phyloP scores from a whole-genome alignment of 2,888 invertebrate species.

The Drosophila melanosoma region DNA sequence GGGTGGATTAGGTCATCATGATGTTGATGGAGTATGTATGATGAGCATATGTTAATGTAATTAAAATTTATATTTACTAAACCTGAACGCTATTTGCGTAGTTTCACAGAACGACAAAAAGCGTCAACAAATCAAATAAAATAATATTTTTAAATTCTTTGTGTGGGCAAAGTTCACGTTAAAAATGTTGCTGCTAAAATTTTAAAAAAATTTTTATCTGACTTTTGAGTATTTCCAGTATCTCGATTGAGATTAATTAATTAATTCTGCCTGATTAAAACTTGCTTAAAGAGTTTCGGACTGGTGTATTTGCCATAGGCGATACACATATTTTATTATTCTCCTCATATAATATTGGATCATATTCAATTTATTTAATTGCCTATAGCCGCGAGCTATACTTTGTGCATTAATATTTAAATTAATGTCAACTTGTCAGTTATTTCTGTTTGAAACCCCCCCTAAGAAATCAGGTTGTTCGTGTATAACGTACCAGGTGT shows the following conservation, averaged over 20 bases:
- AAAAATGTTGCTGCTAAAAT: background rate
- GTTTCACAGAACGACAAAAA: background rate
- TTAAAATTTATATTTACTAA: slow-evolving; percentile 6
- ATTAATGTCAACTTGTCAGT: background rate
- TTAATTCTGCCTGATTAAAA: background rate
- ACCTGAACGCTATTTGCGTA: background rate
- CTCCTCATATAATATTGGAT: background rate
- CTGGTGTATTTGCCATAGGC: background rate
- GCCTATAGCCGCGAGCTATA: background rate
- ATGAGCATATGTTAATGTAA: slow-evolving; percentile 14
- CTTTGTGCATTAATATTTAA: background rate
- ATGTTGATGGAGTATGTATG: slow-evolving; percentile 6
- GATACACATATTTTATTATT: background rate
- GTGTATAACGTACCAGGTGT: slow-evolving; percentile 4
- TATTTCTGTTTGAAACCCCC: no score
- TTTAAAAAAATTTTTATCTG: background rate
- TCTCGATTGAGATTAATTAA: background rate
- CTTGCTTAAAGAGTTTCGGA: background rate
- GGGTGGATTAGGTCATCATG: slow-evolving; percentile 38
- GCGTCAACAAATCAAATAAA: background rate
- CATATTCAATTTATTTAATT: background rate
- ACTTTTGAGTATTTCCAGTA: background rate
- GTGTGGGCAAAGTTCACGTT: background rate
- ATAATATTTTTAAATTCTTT: background rate
- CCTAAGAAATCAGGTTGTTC: background rate